phyloP scores from a whole-genome alignment of 2,888 invertebrate species.

The Eupithecia subumbrata region DNA sequence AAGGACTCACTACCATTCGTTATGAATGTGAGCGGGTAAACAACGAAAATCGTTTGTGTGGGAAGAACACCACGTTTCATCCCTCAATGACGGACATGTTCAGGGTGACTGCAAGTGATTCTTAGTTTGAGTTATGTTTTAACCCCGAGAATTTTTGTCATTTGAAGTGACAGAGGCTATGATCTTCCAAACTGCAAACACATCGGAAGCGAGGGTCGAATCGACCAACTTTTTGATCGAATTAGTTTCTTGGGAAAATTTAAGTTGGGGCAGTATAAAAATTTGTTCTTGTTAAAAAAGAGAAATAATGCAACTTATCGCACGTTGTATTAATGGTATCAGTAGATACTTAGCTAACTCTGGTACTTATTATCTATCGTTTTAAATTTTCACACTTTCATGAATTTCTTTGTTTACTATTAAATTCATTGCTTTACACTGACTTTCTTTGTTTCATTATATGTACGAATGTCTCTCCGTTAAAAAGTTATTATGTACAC shows the following conservation, averaged over 20 bases:
- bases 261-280: conserved; percentile 16
- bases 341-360: neutral
- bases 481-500: neutral
- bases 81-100: no score
- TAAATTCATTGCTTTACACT: neutral
- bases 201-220: conserved; percentile 14
- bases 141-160: neutral
- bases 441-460: neutral
- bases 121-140: neutral
- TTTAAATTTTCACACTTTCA: no score
- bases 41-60: no score
- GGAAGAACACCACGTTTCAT: no score
- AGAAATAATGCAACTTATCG: neutral
- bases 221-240: conserved; percentile 31
- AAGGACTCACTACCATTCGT: no score
- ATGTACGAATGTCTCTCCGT: neutral
- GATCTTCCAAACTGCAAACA: conserved; percentile 5
- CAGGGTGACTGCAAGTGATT: no score
- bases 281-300: conserved; percentile 3
- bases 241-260: conserved; percentile 26
- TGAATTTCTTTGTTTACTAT: no score
- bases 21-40: no score
- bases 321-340: neutral
- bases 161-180: conserved; percentile 9
- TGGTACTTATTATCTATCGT: neutral